Evolutionary conservation across 37 sponge, comb jelly and placozoan species (phyloP).

Genomic region (Crambe crambe): DNA sequence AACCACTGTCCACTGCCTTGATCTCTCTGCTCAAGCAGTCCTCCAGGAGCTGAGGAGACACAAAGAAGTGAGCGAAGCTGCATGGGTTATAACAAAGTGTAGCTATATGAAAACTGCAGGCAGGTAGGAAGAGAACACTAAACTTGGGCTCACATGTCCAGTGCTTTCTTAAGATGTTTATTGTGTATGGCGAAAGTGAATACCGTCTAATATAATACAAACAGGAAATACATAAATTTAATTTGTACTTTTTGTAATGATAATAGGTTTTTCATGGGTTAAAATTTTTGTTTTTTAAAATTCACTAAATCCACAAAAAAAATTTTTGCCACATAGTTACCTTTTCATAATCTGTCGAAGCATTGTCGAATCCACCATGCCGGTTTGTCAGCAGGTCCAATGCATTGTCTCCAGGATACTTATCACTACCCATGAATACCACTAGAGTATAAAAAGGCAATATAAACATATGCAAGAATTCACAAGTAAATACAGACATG

Average conservation of each 20-base stretch:
- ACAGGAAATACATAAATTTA: too few species aligned
- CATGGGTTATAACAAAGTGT: not conserved
- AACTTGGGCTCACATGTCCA: not conserved
- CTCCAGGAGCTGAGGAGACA: slow-evolving; percentile 50
- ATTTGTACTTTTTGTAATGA: too few species aligned
- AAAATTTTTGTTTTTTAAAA: too few species aligned
- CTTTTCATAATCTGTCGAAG: slow-evolving; percentile 71
- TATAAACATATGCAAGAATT: not conserved
- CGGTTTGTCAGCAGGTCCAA: slow-evolving; percentile 56
- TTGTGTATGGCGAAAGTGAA: slow-evolving; percentile 1
- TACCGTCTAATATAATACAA: not conserved
- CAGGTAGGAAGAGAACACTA: not conserved
- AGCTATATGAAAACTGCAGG: not conserved
- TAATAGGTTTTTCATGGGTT: too few species aligned
- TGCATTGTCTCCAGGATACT: slow-evolving; percentile 76
- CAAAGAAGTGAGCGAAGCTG: slow-evolving; percentile 56
- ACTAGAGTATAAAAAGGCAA: slow-evolving; percentile 34
- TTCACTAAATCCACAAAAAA: not conserved
- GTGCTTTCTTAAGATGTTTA: not conserved
- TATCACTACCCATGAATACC: slow-evolving; percentile 81
- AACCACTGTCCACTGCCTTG: slow-evolving; percentile 77
- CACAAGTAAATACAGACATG: slow-evolving; percentile 8
- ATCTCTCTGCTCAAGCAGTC: slow-evolving; percentile 63
- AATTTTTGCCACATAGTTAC: slow-evolving; percentile 17
- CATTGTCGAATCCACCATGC: slow-evolving; percentile 73